Evolutionary conservation across 2,797 vertebrate species (phyloP).

Genomic region (Synanceia verrucosa): DNA sequence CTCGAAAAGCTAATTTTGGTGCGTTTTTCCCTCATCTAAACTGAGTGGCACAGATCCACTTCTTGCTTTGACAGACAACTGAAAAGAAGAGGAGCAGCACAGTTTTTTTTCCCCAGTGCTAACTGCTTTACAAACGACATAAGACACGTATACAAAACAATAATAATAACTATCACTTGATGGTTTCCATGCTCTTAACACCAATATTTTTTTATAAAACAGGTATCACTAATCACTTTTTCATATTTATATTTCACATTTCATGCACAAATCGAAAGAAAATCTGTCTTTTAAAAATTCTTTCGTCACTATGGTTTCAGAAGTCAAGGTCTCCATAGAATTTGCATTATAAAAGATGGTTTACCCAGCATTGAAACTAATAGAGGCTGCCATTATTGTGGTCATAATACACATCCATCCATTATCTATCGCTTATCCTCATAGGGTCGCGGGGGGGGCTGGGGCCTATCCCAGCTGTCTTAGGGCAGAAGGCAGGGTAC

Average conservation of each 20-base stretch:
- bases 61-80: slow-evolving; percentile 8
- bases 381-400: neutral
- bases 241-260: neutral
- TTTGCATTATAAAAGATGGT: neutral
- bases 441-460: no score
- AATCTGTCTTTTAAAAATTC: neutral
- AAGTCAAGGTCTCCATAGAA: neutral
- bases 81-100: neutral
- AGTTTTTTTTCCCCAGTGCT: neutral
- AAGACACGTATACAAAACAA: neutral
- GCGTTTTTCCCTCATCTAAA: slow-evolving; percentile 5
- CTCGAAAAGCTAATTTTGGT: slow-evolving; percentile 10
- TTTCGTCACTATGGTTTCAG: neutral
- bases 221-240: slow-evolving; percentile 1
- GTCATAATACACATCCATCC: no score
- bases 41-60: slow-evolving; percentile 24
- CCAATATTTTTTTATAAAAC: no score
- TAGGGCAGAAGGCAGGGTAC: no score
- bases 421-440: no score
- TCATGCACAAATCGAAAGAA: neutral
- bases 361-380: neutral
- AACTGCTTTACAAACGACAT: neutral
- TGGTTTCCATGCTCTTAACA: neutral
- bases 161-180: neutral
- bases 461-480: no score